A percentile compares a stretch with the other conserved stretches of the same genome.
phyloP scores from a whole-genome alignment of 2,797 vertebrate species.

The Zenarchopterus dispar region DNA sequence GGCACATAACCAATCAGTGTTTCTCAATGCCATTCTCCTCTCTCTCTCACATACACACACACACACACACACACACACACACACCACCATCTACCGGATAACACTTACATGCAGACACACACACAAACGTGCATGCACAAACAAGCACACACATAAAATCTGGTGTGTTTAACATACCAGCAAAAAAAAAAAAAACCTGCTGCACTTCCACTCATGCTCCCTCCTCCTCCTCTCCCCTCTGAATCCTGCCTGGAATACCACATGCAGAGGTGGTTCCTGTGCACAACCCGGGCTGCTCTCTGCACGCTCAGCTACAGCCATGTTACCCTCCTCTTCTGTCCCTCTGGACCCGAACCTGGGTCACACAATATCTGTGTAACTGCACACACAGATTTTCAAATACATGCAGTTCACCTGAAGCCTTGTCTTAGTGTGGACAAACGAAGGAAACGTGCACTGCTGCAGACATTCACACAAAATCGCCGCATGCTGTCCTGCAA shows the following conservation, averaged over 20 bases:
- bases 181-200: conserved; percentile 42
- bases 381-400: conserved; percentile 15
- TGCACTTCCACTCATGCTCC: conserved; percentile 41
- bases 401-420: conserved; percentile 38
- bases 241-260: conserved; percentile 52
- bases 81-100: conserved; percentile 45
- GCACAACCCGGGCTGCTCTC: conserved; percentile 44
- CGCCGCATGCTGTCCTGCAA: conserved; percentile 28
- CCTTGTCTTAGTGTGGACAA: conserved; percentile 4
- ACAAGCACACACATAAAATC: conserved; percentile 28
- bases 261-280: conserved; percentile 65
- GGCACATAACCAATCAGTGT: conserved; percentile 69
- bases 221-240: conserved; percentile 49
- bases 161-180: conserved; percentile 55
- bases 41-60: conserved; percentile 13
- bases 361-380: conserved; percentile 28
- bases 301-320: conserved; percentile 48
- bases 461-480: conserved; percentile 46
- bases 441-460: neutral
- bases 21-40: conserved; percentile 55
- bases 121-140: neutral
- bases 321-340: conserved; percentile 17
- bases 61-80: conserved; percentile 44
- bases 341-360: conserved; percentile 48
- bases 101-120: conserved; percentile 14